Evolutionary conservation across 2,888 invertebrate genomes (phyloP).

Genomic region (Zygothrica quintamaculata): DNA sequence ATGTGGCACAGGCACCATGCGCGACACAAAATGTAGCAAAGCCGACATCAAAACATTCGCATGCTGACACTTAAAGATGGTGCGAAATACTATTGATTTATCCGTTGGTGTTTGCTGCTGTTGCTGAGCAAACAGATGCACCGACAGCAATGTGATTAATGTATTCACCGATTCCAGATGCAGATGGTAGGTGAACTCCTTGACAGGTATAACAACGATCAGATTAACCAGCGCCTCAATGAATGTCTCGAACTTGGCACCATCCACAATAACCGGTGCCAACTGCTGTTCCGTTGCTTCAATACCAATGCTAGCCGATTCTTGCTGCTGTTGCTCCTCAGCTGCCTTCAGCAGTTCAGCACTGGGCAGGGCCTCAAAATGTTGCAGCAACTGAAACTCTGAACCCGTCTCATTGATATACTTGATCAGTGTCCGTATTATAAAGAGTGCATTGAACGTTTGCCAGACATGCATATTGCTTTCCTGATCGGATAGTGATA

Average conservation of each 20-base stretch:
- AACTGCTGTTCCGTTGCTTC: conserved; percentile 70
- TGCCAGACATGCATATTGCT: conserved; percentile 94
- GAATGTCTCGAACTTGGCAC: conserved; percentile 84
- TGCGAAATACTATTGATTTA: conserved; percentile 88
- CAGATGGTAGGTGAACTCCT: conserved; percentile 92
- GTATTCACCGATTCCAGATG: conserved; percentile 95
- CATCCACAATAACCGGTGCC: conserved; percentile 79
- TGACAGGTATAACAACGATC: conserved; percentile 84
- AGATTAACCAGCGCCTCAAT: conserved; percentile 84
- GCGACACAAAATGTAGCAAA: conserved; percentile 90
- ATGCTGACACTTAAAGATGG: conserved; percentile 83
- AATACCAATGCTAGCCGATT: conserved; percentile 71
- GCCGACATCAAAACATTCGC: conserved; percentile 89
- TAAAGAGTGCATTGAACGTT: conserved; percentile 96
- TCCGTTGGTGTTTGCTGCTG: conserved; percentile 86
- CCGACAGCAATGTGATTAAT: conserved; percentile 93
- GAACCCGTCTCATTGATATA: conserved; percentile 95
- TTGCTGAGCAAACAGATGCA: conserved; percentile 92
- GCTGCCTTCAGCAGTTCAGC: conserved; percentile 73
- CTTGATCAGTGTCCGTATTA: conserved; percentile 93
- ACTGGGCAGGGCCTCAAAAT: conserved; percentile 88
- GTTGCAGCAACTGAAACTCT: conserved; percentile 93
- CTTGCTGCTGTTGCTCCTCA: conserved; percentile 53
- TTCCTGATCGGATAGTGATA: conserved; percentile 94
- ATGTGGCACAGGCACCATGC: conserved; percentile 88